Conservation (phyloP, 2,113 vertebrate genomes). For the Thymallus thymallus region DNA sequence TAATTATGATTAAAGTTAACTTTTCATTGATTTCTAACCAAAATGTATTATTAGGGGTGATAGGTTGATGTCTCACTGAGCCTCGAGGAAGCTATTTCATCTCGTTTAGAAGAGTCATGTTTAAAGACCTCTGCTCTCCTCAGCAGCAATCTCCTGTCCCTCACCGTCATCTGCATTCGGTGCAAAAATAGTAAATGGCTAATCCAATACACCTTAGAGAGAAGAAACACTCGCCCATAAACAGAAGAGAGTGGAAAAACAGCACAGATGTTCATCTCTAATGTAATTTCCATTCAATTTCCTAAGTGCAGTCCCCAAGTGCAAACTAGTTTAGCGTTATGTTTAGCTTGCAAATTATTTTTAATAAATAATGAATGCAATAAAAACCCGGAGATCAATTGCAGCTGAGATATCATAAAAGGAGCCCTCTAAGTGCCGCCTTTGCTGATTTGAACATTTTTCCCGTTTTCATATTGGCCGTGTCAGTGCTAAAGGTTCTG, state of each 20-base stretch:
- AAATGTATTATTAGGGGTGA: neutral
- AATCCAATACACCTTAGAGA: conserved; percentile 85
- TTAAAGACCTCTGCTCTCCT: conserved; percentile 44
- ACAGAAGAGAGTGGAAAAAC: conserved; percentile 83
- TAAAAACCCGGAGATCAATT: conserved; percentile 89
- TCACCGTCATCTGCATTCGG: conserved; percentile 64
- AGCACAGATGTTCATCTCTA: conserved; percentile 87
- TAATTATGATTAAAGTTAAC: conserved; percentile 31
- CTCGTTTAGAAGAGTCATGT: conserved; percentile 1
- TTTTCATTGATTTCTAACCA: conserved; percentile 16
- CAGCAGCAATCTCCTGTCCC: conserved; percentile 57
- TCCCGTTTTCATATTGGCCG: conserved; percentile 35
- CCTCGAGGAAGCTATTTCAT: neutral
- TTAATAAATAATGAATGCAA: conserved; percentile 95
- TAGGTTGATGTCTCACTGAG: neutral
- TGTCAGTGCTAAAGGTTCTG: conserved; percentile 48
- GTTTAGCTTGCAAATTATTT: conserved; percentile 93
- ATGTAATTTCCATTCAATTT: conserved; percentile 93
- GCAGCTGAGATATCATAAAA: conserved; percentile 85
- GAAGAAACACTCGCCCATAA: conserved; percentile 68
- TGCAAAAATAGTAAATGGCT: conserved; percentile 78
- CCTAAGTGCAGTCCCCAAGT: conserved; percentile 88
- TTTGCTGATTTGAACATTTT: conserved; percentile 71
- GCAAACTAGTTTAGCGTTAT: conserved; percentile 88
- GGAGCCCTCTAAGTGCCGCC: conserved; percentile 73